Base-by-base conservation (phyloP, 2,797 vertebrate genomes). In the Liparis tanakae region DNA sequence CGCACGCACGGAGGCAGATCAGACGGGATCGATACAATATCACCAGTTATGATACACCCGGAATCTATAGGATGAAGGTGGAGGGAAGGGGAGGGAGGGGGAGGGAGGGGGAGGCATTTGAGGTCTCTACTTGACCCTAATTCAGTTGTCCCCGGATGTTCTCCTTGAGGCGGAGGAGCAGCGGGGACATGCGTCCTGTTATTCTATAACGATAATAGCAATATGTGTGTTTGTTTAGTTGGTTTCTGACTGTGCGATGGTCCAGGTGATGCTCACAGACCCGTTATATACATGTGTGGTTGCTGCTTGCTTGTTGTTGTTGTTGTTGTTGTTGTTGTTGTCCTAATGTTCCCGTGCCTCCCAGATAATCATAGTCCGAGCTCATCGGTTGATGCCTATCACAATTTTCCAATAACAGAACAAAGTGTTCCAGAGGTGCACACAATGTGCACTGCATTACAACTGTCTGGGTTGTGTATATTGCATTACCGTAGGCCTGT, bases 371-470 rank as follows among this genome's bases (percentile, higher is more conserved):
- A 41, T 43, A 1, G 37, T 61, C 39, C 15, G 17, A 48, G 56
- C 18, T 13, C 5, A 50, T 65, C 43, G 51, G 48, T 59, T 39
- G 13, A 70, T 37, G 15, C 39, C 13, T 7, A 56, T 58, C 59
- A 65, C 13, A 62, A 65, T 39, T 36, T 39, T 37, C 44, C 39
- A 56, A 61, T 43, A 20, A 41, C 54, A 17, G 64, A 55, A 39
- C 69, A 72, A 55, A 46, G 59, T 75, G 68, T 64, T 61, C 43
- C 18, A 39, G 30, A 10, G 30, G 44, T 61, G 44, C 53, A 10
- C 69, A 70, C 72, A 73, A 55, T 67, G 63, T 66, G 73, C 34
- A 12, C 63, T 60, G 57, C 65, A 72, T 80, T 79, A 62, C 34
- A 64, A 59, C 41, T 33, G 60, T 59, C 64, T 53, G 74, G 30